A percentile compares a stretch with the other conserved stretches of the same genome.
Evolutionary conservation across 2,113 vertebrate genomes (phyloP).

Genomic region (Pedetes capensis): DNA sequence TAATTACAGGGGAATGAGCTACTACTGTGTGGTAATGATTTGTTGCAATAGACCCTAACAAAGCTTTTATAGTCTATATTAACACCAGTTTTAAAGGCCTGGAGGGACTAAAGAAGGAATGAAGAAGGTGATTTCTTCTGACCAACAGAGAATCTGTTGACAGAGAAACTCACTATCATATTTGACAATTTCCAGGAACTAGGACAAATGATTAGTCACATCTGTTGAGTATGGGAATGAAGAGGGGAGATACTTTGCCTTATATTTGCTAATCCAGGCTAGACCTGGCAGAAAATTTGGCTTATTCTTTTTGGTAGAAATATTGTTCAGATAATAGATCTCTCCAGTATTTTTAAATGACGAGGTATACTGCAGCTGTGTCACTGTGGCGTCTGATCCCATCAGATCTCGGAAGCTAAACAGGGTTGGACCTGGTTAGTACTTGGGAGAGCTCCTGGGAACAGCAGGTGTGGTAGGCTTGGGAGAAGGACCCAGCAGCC

Average conservation of each 20-base stretch:
- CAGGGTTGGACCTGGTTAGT: too few species aligned
- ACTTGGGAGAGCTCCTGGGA: too few species aligned
- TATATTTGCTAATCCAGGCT: neutral
- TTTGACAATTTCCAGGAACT: slow-evolving; percentile 26
- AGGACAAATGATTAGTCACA: neutral
- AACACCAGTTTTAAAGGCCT: neutral
- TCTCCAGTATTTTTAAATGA: neutral
- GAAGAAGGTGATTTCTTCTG: neutral
- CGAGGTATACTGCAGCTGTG: too few species aligned
- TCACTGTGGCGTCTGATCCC: too few species aligned
- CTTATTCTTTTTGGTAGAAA: slow-evolving; percentile 17
- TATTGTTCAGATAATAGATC: neutral
- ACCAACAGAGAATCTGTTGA: neutral
- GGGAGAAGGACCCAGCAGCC: too few species aligned
- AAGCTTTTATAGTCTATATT: neutral
- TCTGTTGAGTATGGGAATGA: neutral
- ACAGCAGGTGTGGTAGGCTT: too few species aligned
- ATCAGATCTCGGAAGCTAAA: too few species aligned
- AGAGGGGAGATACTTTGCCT: neutral
- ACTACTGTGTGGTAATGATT: neutral
- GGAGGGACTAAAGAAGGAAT: neutral
- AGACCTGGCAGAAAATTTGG: neutral
- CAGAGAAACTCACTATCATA: neutral
- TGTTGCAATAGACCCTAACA: neutral
- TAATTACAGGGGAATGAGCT: slow-evolving; percentile 29